Base-by-base conservation (phyloP, 2,113 vertebrate species). In the Actenoides hombroni region DNA sequence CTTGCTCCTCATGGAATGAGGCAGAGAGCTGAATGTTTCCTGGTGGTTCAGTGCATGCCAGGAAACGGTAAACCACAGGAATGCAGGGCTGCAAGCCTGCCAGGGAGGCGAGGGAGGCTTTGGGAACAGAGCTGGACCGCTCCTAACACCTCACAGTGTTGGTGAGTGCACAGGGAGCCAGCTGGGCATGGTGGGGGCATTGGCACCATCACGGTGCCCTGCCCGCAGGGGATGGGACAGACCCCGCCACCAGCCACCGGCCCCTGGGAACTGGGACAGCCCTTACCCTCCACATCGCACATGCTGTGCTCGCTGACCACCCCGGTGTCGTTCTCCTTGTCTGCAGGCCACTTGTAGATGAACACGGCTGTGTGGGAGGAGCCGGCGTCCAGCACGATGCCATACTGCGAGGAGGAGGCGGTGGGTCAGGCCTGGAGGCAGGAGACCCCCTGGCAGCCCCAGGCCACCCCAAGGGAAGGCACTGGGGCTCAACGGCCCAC, bases 321-420 rank as follows among this genome's bases (percentile, higher is more conserved):
- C 13, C 98, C 99, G 0, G 99, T 99, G 92, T 98, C 96, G 1
- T 99, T 99, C 95, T 99, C 98, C 92, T 99, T 99, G 93, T 98
- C 97, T 0, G 98, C 97, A 4, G 98, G 98, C 99, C 99, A 99
- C 92, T 98, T 98, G 96, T 99, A 99, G 80, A 99, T 4, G 64
- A 98, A 99, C 94, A 99, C 89, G 65, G 99, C 95, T 0, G 98
- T 99, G 95, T 99, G 99, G n/a, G 98, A 98, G 31, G 99, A 99
- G 10, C 99, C 99, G 0, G 99, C 99, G 6, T 99, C 99, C 94
- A 99, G 96, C 49, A 99, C 98, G 1, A 99, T 98, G 69, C 99
- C 99, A 0, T 98, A 99, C 99, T 99, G 97, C 13, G 11, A 26
- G 44, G n/a, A 78, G 73, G 35, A 68, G 79, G 46, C 35, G 63